Evolutionary conservation across 2,888 invertebrate genomes (phyloP).

Genomic region (Tiphia femorata): DNA sequence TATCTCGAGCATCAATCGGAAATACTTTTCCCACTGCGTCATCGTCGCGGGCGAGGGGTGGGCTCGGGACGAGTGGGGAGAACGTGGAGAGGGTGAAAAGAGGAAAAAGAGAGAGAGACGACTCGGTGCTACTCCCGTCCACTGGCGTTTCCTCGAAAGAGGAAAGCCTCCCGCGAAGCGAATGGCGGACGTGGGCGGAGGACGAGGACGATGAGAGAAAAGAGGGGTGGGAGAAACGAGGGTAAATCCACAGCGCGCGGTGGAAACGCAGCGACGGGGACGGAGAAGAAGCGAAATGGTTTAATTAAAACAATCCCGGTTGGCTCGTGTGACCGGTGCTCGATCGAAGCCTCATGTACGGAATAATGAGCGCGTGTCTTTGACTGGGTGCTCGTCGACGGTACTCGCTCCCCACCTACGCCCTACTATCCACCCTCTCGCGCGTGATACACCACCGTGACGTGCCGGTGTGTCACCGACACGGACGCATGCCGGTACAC

Average conservation of each 20-base stretch:
- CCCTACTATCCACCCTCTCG: neutral
- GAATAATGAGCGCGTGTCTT: constrained; percentile 52
- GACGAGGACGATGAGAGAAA: neutral
- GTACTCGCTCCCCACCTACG: neutral
- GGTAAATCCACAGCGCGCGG: neutral
- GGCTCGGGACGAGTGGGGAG: neutral
- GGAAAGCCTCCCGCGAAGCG: too few species aligned
- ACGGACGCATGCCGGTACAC: too few species aligned
- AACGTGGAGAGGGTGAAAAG: neutral
- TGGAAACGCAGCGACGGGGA: neutral
- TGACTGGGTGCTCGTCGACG: constrained; percentile 10
- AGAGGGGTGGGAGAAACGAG: neutral
- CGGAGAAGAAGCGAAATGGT: constrained; percentile 42
- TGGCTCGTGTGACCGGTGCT: constrained; percentile 43
- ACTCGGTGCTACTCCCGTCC: neutral
- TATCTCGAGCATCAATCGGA: constrained; percentile 47
- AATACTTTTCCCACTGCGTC: constrained; percentile 39
- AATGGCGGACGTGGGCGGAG: neutral
- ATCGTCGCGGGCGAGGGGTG: constrained; percentile 3
- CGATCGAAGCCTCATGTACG: constrained; percentile 52
- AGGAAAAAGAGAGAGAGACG: constrained; percentile 11
- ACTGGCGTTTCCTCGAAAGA: too few species aligned
- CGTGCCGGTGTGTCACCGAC: neutral
- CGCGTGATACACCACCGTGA: neutral
- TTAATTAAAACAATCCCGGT: constrained; percentile 58